phyloP scores from a whole-genome alignment of 2,113 vertebrate genomes.

The Rhadina sibilatrix region DNA sequence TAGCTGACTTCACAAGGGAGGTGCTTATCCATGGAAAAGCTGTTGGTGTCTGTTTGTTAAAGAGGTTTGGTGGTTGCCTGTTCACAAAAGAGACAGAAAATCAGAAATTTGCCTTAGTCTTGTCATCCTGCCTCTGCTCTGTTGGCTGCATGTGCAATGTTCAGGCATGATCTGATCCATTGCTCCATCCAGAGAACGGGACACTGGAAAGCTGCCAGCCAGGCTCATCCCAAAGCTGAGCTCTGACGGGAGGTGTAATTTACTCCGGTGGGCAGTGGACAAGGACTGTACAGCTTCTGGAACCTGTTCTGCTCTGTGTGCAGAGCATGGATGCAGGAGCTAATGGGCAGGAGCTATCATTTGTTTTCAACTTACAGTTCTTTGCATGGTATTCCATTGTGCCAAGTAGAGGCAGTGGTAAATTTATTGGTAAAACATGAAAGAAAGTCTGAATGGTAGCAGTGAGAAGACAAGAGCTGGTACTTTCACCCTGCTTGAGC shows the following conservation, averaged over 20 bases:
- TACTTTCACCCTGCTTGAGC: neutral
- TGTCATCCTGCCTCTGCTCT: neutral
- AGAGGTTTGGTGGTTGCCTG: neutral
- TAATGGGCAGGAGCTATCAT: neutral
- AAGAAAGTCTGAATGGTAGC: neutral
- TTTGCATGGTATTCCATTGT: neutral
- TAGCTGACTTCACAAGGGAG: neutral
- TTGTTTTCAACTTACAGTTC: neutral
- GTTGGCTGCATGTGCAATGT: neutral
- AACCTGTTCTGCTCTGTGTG: neutral
- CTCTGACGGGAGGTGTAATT: neutral
- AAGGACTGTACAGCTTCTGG: neutral
- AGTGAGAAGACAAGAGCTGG: neutral
- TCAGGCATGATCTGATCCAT: neutral
- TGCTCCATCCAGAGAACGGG: neutral
- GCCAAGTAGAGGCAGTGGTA: neutral
- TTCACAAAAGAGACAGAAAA: neutral
- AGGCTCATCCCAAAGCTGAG: neutral
- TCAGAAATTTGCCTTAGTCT: neutral
- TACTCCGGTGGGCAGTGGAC: neutral
- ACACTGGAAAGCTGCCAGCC: neutral
- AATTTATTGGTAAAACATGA: neutral
- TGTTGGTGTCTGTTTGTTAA: neutral
- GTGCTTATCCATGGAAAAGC: neutral
- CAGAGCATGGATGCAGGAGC: neutral